Percentiles rank a stretch among this genome's conserved stretches.
Conservation (phyloP, 2,888 invertebrate genomes). For the Oscheius onirici region DNA sequence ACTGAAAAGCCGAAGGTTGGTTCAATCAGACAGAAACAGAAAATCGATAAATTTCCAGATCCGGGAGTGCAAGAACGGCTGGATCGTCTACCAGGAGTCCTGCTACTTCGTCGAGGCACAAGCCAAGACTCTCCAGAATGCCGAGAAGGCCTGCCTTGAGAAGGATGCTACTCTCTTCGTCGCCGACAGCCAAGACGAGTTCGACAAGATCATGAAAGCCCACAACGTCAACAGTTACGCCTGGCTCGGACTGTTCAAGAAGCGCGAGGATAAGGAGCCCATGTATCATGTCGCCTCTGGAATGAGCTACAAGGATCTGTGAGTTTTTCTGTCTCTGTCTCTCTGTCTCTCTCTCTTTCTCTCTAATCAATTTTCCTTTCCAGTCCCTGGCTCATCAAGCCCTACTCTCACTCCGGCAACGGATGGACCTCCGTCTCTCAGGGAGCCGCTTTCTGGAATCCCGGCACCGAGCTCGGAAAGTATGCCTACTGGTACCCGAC, state of each 20-base stretch:
- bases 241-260: constrained; percentile 41
- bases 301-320: constrained; percentile 8
- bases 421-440: constrained; percentile 45
- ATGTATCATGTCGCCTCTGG: not conserved
- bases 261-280: not conserved
- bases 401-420: constrained; percentile 38
- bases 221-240: constrained; percentile 10
- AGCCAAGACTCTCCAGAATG: constrained; percentile 38
- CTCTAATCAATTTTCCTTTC: constrained; percentile 14
- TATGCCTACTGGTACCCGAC: constrained; percentile 48
- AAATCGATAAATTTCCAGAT: constrained; percentile 11
- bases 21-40: no score
- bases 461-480: constrained; percentile 16
- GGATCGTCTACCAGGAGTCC: constrained; percentile 44
- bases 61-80: constrained; percentile 43
- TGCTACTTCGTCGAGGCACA: constrained; percentile 48
- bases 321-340: not conserved
- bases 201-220: not conserved
- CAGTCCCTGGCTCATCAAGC: constrained; percentile 47
- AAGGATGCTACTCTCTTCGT: constrained; percentile 47
- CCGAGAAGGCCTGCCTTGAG: constrained; percentile 44
- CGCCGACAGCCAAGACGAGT: constrained; percentile 49
- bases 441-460: constrained; percentile 47
- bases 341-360: not conserved
- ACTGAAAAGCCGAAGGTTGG: no score